phyloP scores from a whole-genome alignment of 2,797 vertebrate genomes.

The Enteromius argenteus region DNA sequence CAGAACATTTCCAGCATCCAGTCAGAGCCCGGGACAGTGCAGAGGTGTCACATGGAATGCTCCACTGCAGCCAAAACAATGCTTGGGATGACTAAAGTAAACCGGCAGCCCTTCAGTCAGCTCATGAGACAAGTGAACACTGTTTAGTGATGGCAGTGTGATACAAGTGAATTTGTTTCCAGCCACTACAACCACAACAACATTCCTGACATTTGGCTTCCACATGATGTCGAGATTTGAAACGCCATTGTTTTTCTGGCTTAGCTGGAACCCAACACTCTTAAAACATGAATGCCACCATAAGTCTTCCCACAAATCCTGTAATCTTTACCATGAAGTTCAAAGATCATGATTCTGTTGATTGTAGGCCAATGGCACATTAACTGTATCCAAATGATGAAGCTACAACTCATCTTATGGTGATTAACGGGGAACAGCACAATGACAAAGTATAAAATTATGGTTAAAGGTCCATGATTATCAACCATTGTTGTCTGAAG shows the following conservation, averaged over 20 bases:
- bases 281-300: background rate
- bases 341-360: background rate
- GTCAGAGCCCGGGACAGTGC: background rate
- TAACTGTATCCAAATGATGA: background rate
- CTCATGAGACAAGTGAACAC: constrained; percentile 13
- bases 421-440: background rate
- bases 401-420: background rate
- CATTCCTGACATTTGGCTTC: constrained; percentile 9
- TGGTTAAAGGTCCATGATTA: background rate
- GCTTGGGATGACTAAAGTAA: constrained; percentile 26
- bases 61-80: constrained; percentile 19
- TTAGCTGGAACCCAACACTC: background rate
- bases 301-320: constrained; percentile 1
- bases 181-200: constrained; percentile 11
- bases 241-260: constrained; percentile 10
- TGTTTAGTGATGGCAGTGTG: background rate
- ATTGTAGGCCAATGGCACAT: background rate
- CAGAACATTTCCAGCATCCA: constrained; percentile 10
- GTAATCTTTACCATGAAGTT: constrained; percentile 12
- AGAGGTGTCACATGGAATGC: constrained; percentile 13
- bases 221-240: background rate
- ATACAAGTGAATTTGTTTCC: background rate
- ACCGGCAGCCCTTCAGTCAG: constrained; percentile 1
- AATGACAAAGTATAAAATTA: background rate
- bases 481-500: constrained; percentile 7